Percentiles rank a stretch among this genome's conserved stretches.
Evolutionary conservation across 1,140 invertebrate genomes (phyloP).

Genomic region (Halyomorpha halys): DNA sequence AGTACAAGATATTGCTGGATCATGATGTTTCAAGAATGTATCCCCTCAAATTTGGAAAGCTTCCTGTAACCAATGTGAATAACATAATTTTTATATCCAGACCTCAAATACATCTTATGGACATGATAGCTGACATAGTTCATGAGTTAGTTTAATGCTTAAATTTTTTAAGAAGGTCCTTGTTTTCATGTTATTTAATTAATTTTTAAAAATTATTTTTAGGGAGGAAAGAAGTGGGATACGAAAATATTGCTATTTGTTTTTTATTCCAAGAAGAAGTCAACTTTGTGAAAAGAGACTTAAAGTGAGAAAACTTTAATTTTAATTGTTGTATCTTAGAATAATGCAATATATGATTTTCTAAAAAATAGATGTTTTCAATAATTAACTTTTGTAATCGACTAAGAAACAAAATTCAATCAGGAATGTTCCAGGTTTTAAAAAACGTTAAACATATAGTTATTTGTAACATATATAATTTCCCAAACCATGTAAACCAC

Average conservation of each 20-base stretch:
- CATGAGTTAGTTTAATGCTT: slow-evolving; percentile 43
- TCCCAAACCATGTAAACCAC: no score
- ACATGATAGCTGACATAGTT: slow-evolving; percentile 73
- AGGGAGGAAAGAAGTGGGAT: slow-evolving; percentile 38
- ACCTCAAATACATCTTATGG: slow-evolving; percentile 72
- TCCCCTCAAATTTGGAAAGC: slow-evolving; percentile 53
- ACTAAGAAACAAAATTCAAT: no score
- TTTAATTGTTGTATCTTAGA: no score
- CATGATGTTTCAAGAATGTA: slow-evolving; percentile 71
- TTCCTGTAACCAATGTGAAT: slow-evolving; percentile 53
- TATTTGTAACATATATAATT: no score
- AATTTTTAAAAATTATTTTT: slow-evolving; percentile 25
- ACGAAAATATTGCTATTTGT: slow-evolving; percentile 58
- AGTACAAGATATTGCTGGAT: slow-evolving; percentile 67
- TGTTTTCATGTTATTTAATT: slow-evolving; percentile 14
- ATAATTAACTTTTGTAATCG: no score
- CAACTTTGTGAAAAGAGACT: slow-evolving; percentile 68
- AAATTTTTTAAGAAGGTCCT: not conserved
- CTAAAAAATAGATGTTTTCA: no score
- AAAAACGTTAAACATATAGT: no score
- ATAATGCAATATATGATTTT: no score
- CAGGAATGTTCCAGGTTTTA: no score
- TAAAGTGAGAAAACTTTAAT: slow-evolving; percentile 36
- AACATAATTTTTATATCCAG: slow-evolving; percentile 85
- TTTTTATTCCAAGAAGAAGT: slow-evolving; percentile 82